Evolutionary conservation across 2,113 vertebrate genomes (phyloP).

Genomic region (Pelusios castaneus): DNA sequence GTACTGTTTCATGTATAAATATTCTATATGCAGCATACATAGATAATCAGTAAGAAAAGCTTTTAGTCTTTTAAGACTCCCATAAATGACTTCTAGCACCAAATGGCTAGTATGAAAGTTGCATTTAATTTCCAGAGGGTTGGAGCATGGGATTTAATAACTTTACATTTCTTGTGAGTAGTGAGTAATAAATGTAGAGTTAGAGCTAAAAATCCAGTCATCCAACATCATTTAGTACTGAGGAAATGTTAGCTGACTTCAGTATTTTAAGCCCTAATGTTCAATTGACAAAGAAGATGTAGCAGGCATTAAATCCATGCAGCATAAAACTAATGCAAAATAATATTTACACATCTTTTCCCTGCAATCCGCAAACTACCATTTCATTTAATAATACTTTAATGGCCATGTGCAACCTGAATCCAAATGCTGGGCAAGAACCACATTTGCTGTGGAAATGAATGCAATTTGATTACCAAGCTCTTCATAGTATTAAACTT

Average conservation of each 20-base stretch:
- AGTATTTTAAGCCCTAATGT: conserved; percentile 33
- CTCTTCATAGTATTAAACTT: conserved; percentile 28
- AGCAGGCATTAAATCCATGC: conserved; percentile 25
- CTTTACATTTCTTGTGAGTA: conserved; percentile 14
- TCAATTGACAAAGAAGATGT: conserved; percentile 42
- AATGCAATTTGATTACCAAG: conserved; percentile 63
- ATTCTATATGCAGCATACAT: neutral
- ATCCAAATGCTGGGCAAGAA: conserved; percentile 48
- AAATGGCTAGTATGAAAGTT: conserved; percentile 37
- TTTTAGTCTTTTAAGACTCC: conserved; percentile 26
- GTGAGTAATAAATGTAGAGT: conserved; percentile 1
- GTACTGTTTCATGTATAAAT: conserved; percentile 27
- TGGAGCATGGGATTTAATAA: conserved; percentile 40
- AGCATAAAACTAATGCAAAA: conserved; percentile 42
- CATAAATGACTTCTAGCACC: conserved; percentile 2
- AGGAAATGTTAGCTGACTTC: conserved; percentile 39
- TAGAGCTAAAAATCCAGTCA: conserved; percentile 8
- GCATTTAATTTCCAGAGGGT: conserved; percentile 33
- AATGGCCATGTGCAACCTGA: conserved; percentile 39
- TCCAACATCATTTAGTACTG: conserved; percentile 11
- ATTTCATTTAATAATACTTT: conserved; percentile 59
- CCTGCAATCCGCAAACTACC: conserved; percentile 37
- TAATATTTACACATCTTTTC: conserved; percentile 53
- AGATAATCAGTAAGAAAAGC: conserved; percentile 5
- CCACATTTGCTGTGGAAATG: conserved; percentile 49